phyloP scores from a whole-genome alignment of 2,113 vertebrate species.

The Rhabdomys dilectus region DNA sequence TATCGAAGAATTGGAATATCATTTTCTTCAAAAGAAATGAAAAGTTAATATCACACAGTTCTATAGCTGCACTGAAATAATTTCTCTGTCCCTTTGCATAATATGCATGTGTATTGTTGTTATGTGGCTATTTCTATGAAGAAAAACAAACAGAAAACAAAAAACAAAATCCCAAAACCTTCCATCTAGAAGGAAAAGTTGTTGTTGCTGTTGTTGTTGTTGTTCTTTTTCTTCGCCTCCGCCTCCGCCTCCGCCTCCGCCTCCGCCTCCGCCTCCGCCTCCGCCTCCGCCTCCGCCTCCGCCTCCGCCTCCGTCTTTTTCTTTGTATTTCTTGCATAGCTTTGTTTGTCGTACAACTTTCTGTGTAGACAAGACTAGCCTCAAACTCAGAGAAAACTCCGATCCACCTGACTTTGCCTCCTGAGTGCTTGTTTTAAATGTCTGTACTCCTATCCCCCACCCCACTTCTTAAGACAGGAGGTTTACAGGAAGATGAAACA shows the following conservation, averaged over 20 bases:
- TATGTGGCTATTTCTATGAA: not conserved
- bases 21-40: not conserved
- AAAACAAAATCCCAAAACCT: too few relatives aligned
- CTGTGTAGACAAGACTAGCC: not conserved
- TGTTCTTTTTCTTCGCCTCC: too few relatives aligned
- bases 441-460: rapidly evolving
- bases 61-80: not conserved
- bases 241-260: rapidly evolving
- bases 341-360: not conserved
- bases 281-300: too few relatives aligned
- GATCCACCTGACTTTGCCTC: not conserved
- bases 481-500: not conserved
- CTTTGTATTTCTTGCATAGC: not conserved
- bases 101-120: not conserved
- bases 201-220: too few relatives aligned
- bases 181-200: not conserved
- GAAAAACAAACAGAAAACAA: not conserved
- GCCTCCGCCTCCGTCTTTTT: too few relatives aligned
- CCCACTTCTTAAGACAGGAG: not conserved
- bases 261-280: too few relatives aligned
- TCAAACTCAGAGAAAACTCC: not conserved
- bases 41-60: not conserved
- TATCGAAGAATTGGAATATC: not conserved
- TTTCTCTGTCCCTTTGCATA: not conserved
- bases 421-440: not conserved